These are phyloP conservation scores for Xiphophorus maculatus DNA, from an alignment of 2,113 vertebrate genomes.

Conservation along the genomic window DNA sequence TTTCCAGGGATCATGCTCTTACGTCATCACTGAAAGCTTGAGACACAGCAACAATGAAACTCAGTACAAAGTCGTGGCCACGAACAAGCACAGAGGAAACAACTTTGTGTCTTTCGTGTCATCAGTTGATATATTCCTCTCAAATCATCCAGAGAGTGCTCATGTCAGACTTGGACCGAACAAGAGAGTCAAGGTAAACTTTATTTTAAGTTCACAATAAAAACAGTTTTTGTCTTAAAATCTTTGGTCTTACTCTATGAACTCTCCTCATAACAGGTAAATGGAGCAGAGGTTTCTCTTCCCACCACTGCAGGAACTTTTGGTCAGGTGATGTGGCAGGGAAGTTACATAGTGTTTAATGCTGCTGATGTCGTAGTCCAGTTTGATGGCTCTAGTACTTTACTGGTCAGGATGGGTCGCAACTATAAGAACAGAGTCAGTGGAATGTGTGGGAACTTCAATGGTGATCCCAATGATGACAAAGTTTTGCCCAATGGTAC, in stretches of 20 bases:
- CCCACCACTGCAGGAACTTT: conserved; percentile 30
- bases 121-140: conserved; percentile 69
- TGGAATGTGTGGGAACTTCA: conserved; percentile 78
- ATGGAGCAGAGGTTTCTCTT: conserved; percentile 43
- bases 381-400: conserved; percentile 60
- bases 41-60: conserved; percentile 18
- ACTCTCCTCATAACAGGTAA: conserved; percentile 55
- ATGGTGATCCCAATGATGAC: conserved; percentile 69
- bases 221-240: no score
- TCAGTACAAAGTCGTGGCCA: conserved; percentile 61
- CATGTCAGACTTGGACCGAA: conserved; percentile 61
- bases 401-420: conserved; percentile 56
- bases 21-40: conserved; percentile 68
- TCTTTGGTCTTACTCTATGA: background rate
- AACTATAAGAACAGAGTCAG: conserved; percentile 37
- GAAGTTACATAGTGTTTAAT: conserved; percentile 53
- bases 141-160: conserved; percentile 5
- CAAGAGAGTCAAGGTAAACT: conserved; percentile 62
- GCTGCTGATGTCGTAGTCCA: conserved; percentile 52
- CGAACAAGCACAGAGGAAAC: conserved; percentile 70
- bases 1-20: conserved; percentile 82
- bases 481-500: conserved; percentile 67
- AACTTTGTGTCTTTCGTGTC: conserved; percentile 71
- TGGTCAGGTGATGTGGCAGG: conserved; percentile 40
- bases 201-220: background rate